phyloP scores from a whole-genome alignment of 2,797 vertebrate genomes.

The Emydoidea blandingii region DNA sequence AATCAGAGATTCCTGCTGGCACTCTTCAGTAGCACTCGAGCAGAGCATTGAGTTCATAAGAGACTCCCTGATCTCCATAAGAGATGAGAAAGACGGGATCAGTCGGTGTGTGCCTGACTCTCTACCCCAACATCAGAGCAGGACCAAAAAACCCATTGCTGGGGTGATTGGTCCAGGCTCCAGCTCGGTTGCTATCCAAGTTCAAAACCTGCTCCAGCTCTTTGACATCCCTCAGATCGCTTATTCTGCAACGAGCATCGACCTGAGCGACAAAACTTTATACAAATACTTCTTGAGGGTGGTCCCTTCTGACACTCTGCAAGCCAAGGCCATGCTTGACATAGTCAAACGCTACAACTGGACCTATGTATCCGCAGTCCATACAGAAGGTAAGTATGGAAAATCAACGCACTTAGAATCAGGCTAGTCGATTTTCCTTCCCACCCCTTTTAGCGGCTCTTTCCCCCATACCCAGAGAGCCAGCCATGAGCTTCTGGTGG shows the following conservation, averaged over 20 bases:
- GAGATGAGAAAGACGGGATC: slow-evolving; percentile 94
- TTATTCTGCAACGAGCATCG: slow-evolving; percentile 98
- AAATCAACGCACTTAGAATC: neutral
- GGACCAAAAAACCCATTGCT: slow-evolving; percentile 95
- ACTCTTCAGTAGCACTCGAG: slow-evolving; percentile 97
- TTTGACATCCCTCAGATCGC: slow-evolving; percentile 99
- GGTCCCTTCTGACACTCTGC: slow-evolving; percentile 96
- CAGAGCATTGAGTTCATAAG: slow-evolving; percentile 99
- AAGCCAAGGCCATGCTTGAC: slow-evolving; percentile 97
- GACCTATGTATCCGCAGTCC: slow-evolving; percentile 98
- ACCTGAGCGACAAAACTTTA: slow-evolving; percentile 97
- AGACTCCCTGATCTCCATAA: slow-evolving; percentile 97
- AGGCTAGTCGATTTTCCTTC: neutral
- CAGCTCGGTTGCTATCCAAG: slow-evolving; percentile 99
- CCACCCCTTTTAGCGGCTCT: neutral
- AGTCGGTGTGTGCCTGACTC: slow-evolving; percentile 93
- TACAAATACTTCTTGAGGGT: slow-evolving; percentile 98
- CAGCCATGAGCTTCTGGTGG: neutral
- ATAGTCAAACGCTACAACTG: slow-evolving; percentile 99
- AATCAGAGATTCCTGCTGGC: slow-evolving; percentile 99
- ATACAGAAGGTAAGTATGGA: slow-evolving; percentile 94
- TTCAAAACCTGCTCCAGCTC: slow-evolving; percentile 97
- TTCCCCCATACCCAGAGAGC: neutral
- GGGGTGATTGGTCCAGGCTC: slow-evolving; percentile 99
- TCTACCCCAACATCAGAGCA: slow-evolving; percentile 81